Percentiles rank a stretch among this genome's conserved stretches.
phyloP scores from a whole-genome alignment of 2,888 invertebrate genomes.

The Cinara cedri region DNA sequence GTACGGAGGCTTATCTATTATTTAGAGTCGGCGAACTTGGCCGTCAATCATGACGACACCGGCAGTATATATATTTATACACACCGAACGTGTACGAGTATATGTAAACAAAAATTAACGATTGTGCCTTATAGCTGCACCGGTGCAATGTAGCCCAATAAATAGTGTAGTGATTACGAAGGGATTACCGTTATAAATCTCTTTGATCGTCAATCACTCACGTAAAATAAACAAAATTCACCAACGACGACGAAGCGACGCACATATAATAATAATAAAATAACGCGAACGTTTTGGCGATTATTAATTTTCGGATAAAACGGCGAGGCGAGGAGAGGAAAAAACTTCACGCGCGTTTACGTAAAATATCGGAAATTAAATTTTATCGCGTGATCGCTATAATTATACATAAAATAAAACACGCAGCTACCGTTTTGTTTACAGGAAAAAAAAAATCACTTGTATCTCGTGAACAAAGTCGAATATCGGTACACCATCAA shows the following conservation, averaged over 20 bases:
- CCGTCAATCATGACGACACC: not conserved
- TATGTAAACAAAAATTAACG: constrained; percentile 38
- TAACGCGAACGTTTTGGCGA: not conserved
- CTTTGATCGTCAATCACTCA: constrained; percentile 37
- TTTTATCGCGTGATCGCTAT: too few species aligned
- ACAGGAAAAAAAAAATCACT: not conserved
- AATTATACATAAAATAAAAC: too few species aligned
- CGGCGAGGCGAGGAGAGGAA: too few species aligned
- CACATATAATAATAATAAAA: too few species aligned
- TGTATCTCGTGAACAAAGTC: too few species aligned
- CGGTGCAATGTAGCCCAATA: not conserved
- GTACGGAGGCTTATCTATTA: not conserved
- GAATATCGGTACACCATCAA: too few species aligned
- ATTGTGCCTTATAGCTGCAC: not conserved
- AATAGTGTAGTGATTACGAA: constrained; percentile 11
- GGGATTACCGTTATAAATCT: constrained; percentile 32
- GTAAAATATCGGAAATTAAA: too few species aligned
- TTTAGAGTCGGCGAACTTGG: constrained; percentile 3
- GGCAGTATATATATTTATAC: not conserved
- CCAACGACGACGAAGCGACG: not conserved
- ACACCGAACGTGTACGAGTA: not conserved
- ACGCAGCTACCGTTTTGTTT: too few species aligned
- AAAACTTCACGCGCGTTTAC: too few species aligned
- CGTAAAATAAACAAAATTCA: constrained; percentile 13
- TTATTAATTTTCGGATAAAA: not conserved